Conservation (phyloP, 2,113 vertebrate species). For the Phoenicopterus ruber region DNA sequence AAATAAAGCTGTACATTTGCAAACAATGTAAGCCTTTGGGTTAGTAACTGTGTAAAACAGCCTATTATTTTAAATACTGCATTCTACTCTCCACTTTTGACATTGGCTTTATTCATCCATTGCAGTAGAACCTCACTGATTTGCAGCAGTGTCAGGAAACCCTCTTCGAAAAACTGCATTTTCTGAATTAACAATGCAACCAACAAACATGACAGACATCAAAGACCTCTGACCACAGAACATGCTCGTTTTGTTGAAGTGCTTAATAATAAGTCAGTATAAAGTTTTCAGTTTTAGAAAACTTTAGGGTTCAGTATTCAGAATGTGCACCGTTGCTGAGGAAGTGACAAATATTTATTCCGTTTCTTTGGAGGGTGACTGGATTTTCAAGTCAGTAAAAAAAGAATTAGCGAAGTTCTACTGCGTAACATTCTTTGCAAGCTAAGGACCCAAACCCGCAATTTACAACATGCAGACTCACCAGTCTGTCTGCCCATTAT, state of each 20-base stretch:
- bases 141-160: conserved; percentile 16
- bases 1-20: neutral
- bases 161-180: conserved; percentile 11
- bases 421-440: conserved; percentile 55
- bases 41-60: neutral
- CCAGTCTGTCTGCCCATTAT: conserved; percentile 62
- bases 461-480: conserved; percentile 70
- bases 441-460: conserved; percentile 62
- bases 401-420: conserved; percentile 59
- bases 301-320: conserved; percentile 14
- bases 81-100: conserved; percentile 51
- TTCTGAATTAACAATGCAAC: conserved; percentile 29
- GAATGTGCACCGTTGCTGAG: neutral
- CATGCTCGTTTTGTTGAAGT: neutral
- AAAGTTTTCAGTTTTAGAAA: conserved; percentile 51
- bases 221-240: conserved; percentile 33
- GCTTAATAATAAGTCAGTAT: neutral
- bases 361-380: neutral
- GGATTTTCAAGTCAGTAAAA: conserved; percentile 15
- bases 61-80: neutral
- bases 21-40: neutral
- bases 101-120: conserved; percentile 10
- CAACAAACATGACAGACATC: conserved; percentile 12
- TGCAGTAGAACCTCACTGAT: conserved; percentile 68
- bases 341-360: neutral